These are phyloP conservation scores for Menidia menidia DNA, from an alignment of 2,797 vertebrate species.

Conservation along the genomic window DNA sequence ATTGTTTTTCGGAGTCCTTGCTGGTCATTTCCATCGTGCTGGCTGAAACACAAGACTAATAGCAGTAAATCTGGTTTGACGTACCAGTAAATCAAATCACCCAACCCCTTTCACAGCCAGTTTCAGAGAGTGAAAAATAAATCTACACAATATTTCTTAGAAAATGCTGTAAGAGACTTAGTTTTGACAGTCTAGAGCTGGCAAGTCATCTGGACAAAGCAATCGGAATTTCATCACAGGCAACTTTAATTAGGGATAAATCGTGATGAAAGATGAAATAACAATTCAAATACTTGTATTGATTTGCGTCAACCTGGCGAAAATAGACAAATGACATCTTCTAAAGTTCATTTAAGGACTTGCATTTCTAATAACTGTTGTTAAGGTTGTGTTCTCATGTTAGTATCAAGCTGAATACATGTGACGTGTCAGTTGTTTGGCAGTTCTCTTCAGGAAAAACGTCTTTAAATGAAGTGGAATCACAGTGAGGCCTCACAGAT, in stretches of 20 bases:
- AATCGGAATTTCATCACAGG: no score
- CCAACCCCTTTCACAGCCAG: conserved; percentile 7
- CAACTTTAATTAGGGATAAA: no score
- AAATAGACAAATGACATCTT: not conserved
- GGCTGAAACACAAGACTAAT: conserved; percentile 25
- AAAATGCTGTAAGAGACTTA: conserved; percentile 6
- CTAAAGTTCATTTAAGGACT: not conserved
- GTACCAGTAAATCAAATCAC: conserved; percentile 14
- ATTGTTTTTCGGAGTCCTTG: conserved; percentile 8
- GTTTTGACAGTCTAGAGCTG: no score
- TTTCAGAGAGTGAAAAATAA: conserved; percentile 15
- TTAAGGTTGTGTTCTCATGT: conserved; percentile 5
- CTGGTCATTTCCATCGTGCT: not conserved
- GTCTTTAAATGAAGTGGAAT: conserved; percentile 51
- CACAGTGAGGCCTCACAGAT: conserved; percentile 66
- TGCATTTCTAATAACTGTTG: not conserved
- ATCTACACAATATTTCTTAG: not conserved
- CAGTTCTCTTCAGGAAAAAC: conserved; percentile 39
- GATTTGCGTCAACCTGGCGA: not conserved
- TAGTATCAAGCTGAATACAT: conserved; percentile 25
- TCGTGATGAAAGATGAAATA: not conserved
- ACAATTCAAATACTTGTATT: not conserved
- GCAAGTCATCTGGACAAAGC: no score
- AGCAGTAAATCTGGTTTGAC: conserved; percentile 15
- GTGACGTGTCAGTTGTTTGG: conserved; percentile 32